Conservation (phyloP, 2,797 vertebrate species). For the Oreonectes daqikongensis region DNA sequence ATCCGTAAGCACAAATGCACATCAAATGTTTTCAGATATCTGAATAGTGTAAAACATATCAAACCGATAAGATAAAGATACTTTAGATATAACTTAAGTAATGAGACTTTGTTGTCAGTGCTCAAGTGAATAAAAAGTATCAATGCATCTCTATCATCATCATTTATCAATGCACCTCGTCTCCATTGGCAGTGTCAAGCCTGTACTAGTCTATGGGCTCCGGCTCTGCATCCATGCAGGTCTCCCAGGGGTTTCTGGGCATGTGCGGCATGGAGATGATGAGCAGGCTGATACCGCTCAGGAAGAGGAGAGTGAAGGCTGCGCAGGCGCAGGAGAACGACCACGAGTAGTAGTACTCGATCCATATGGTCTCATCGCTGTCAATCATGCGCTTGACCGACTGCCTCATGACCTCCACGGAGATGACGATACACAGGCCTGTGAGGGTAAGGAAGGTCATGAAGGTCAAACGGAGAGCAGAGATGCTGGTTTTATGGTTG, state of each 20-base stretch:
- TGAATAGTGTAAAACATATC: neutral
- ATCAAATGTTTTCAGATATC: neutral
- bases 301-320: slow-evolving; percentile 89
- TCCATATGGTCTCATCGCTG: slow-evolving; percentile 93
- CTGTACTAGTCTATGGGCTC: slow-evolving; percentile 79
- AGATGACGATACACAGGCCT: slow-evolving; percentile 95
- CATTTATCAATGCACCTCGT: slow-evolving; percentile 11
- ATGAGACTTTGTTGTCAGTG: neutral
- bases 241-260: slow-evolving; percentile 97
- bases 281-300: slow-evolving; percentile 86
- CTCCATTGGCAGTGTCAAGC: neutral
- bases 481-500: slow-evolving; percentile 5
- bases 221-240: slow-evolving; percentile 94
- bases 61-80: neutral
- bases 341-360: slow-evolving; percentile 93
- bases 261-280: slow-evolving; percentile 94
- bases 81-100: slow-evolving; percentile 5
- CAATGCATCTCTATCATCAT: slow-evolving; percentile 30
- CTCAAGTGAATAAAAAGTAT: slow-evolving; percentile 20
- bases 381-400: slow-evolving; percentile 94
- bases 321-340: slow-evolving; percentile 92
- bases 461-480: slow-evolving; percentile 33
- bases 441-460: slow-evolving; percentile 40
- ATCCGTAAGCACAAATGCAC: slow-evolving; percentile 1
- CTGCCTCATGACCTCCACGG: slow-evolving; percentile 93